Conservation (phyloP, 2,113 vertebrate genomes). For the Erythrocercus mccallii region DNA sequence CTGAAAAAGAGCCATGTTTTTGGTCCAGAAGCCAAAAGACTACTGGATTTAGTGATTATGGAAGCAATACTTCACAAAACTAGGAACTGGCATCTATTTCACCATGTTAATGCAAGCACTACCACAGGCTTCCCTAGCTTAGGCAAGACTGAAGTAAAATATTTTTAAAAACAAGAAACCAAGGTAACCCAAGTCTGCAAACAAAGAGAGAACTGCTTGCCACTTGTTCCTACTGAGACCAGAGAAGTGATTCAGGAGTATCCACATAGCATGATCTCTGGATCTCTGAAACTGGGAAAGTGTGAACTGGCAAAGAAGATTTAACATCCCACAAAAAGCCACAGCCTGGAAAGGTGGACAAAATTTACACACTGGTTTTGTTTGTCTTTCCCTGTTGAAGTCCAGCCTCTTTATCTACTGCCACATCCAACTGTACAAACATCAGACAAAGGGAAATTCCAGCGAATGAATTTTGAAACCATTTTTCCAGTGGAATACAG, state of each 20-base stretch:
- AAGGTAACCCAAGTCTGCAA: neutral
- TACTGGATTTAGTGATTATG: neutral
- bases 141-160: neutral
- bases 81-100: neutral
- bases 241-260: neutral
- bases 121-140: neutral
- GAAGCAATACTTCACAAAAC: neutral
- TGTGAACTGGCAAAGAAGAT: neutral
- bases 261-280: neutral
- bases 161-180: neutral
- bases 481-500: conserved; percentile 14
- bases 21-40: neutral
- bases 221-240: neutral
- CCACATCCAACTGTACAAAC: conserved; percentile 3
- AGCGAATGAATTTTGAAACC: neutral
- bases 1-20: neutral
- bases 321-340: neutral
- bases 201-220: neutral
- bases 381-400: conserved; percentile 6
- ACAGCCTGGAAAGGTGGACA: neutral
- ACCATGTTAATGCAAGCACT: neutral
- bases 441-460: neutral
- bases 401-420: neutral
- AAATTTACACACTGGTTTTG: neutral
- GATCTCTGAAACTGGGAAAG: neutral